These are phyloP conservation scores for Scolanthus callimorphus DNA, from an alignment of 92 coral and sea anemone genomes.

Conservation along the genomic window DNA sequence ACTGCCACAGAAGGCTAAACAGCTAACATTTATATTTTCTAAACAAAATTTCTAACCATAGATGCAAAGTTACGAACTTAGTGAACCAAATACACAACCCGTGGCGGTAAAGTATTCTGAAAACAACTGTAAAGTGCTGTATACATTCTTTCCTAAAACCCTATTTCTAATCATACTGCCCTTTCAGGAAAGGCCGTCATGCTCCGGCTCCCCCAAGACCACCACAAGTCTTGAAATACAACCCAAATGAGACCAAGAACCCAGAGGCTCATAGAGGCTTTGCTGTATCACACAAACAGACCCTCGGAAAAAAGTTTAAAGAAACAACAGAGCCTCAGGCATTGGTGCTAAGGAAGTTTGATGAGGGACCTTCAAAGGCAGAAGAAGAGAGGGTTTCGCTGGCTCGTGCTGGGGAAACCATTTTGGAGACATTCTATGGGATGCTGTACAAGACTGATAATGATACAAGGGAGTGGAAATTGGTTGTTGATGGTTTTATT, in stretches of 20 bases:
- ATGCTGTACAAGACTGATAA: slow-evolving; percentile 61
- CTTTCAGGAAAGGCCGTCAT: too few relatives aligned
- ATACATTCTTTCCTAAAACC: too few relatives aligned
- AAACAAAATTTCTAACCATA: too few relatives aligned
- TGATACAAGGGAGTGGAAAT: slow-evolving; percentile 68
- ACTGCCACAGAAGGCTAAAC: too few relatives aligned
- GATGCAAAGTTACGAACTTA: too few relatives aligned
- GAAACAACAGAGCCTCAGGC: slow-evolving; percentile 64
- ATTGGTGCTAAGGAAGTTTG: slow-evolving; percentile 44
- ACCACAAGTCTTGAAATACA: slow-evolving; percentile 37
- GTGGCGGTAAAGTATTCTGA: too few relatives aligned
- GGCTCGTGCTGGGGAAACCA: slow-evolving; percentile 55
- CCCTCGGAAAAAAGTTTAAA: slow-evolving; percentile 37
- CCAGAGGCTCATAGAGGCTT: slow-evolving; percentile 39
- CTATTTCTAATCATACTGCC: too few relatives aligned
- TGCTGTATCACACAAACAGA: slow-evolving; percentile 33
- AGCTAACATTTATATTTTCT: too few relatives aligned
- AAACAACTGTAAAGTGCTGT: too few relatives aligned
- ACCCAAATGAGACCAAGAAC: slow-evolving; percentile 45
- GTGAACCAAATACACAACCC: too few relatives aligned
- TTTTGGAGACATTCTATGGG: slow-evolving; percentile 72
- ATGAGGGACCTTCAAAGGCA: slow-evolving; percentile 18
- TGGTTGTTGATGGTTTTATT: slow-evolving; percentile 68
- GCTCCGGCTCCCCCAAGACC: slow-evolving; percentile 60
- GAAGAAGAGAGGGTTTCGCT: slow-evolving; percentile 42